Conservation (phyloP, 1,140 invertebrate species). For the Platyscapa corneri region DNA sequence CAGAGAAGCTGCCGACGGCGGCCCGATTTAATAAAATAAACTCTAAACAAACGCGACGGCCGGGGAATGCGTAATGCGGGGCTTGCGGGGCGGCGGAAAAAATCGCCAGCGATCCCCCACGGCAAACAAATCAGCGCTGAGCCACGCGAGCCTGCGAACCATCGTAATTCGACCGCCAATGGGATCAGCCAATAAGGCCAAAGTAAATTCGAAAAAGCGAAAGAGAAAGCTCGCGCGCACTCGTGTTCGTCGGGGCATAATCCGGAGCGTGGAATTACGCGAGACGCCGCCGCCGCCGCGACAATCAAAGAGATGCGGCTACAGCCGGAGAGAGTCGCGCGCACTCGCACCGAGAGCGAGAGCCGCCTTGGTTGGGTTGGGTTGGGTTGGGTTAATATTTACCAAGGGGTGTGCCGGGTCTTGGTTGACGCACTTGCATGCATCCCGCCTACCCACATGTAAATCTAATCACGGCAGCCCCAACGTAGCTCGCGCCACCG, state of each 20-base stretch:
- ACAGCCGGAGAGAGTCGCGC: background rate
- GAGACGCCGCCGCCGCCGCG: background rate
- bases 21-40: too few species aligned
- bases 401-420: slow-evolving; percentile 42
- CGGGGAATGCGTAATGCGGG: background rate
- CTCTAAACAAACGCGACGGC: background rate
- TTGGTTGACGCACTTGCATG: slow-evolving; percentile 33
- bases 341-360: too few species aligned
- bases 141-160: background rate
- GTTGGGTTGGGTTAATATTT: slow-evolving; percentile 57
- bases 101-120: background rate
- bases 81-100: background rate
- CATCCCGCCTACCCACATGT: slow-evolving; percentile 59
- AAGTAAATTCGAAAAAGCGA: background rate
- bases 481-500: slow-evolving; percentile 26
- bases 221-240: too few species aligned
- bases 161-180: slow-evolving; percentile 17
- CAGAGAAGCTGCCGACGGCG: background rate
- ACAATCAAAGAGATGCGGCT: slow-evolving; percentile 10
- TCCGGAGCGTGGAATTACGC: background rate
- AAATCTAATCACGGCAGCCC: slow-evolving; percentile 62
- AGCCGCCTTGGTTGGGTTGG: too few species aligned
- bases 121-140: slow-evolving; percentile 17
- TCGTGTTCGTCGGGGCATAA: background rate
- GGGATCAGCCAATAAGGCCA: background rate